These are phyloP conservation scores for Chinchilla lanigera DNA, from an alignment of 2,113 vertebrate genomes.

Conservation along the genomic window DNA sequence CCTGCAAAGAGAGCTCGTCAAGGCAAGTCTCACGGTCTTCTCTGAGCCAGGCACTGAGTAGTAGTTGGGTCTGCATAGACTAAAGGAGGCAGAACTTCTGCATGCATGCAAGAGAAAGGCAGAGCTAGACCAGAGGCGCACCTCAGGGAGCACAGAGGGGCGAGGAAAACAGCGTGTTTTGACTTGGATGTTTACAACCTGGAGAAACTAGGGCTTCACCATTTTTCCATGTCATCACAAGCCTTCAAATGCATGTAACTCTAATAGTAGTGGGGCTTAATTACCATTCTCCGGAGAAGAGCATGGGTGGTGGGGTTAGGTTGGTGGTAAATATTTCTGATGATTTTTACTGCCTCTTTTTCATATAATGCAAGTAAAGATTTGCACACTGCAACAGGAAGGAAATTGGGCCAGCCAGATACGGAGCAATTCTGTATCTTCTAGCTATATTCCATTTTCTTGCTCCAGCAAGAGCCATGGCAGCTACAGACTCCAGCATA, in stretches of 20 bases:
- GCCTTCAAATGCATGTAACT: conserved; percentile 35
- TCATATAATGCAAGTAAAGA: conserved; percentile 58
- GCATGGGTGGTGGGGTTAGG: conserved; percentile 6
- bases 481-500: not conserved
- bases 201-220: conserved; percentile 55
- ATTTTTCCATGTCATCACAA: conserved; percentile 79
- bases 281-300: conserved; percentile 66
- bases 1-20: not conserved
- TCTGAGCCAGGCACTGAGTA: not conserved
- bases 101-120: not conserved
- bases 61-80: not conserved
- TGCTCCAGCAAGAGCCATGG: not conserved
- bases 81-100: not conserved
- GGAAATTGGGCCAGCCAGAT: not conserved
- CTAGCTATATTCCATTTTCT: conserved; percentile 14
- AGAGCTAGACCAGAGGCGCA: not conserved
- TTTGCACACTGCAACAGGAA: conserved; percentile 19
- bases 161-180: conserved; percentile 65
- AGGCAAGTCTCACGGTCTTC: not conserved
- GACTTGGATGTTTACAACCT: conserved; percentile 65
- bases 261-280: conserved; percentile 65
- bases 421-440: not conserved
- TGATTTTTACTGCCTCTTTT: conserved; percentile 35
- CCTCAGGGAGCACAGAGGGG: not conserved
- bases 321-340: conserved; percentile 61